Percentiles rank a stretch among this genome's conserved stretches.
phyloP scores from a whole-genome alignment of 1,140 invertebrate genomes.

The Dufourea novaeangliae region DNA sequence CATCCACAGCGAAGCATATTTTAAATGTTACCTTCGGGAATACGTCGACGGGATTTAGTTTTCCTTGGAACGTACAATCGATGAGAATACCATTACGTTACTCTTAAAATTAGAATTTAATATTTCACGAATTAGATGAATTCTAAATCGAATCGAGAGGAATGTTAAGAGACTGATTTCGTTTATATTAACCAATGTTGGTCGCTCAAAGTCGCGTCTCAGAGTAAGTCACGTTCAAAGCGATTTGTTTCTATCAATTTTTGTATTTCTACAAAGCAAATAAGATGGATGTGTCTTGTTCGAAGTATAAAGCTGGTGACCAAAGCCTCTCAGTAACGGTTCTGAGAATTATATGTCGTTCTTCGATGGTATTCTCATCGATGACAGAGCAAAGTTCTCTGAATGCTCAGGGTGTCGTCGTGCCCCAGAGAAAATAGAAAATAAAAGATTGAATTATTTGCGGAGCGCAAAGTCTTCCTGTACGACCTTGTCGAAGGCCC shows the following conservation, averaged over 20 bases:
- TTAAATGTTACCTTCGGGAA: slow-evolving; percentile 2
- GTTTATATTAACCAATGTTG: too few relatives aligned
- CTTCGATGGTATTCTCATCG: slow-evolving; percentile 15
- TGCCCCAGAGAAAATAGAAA: not conserved
- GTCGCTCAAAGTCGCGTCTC: too few relatives aligned
- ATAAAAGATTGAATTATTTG: slow-evolving; percentile 62
- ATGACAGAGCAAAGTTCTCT: not conserved
- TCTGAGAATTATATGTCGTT: not conserved
- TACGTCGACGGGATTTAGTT: not conserved
- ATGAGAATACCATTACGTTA: slow-evolving; percentile 8
- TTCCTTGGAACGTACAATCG: not conserved
- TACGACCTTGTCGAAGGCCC: slow-evolving; percentile 11
- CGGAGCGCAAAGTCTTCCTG: slow-evolving; percentile 67
- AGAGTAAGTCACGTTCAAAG: too few relatives aligned
- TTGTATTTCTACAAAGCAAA: too few relatives aligned
- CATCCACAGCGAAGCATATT: not conserved
- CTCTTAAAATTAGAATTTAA: not conserved
- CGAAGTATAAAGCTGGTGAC: too few relatives aligned
- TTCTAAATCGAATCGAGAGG: too few relatives aligned
- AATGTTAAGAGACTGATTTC: too few relatives aligned
- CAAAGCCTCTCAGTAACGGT: not conserved
- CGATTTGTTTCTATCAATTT: too few relatives aligned
- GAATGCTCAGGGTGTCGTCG: not conserved
- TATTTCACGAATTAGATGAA: not conserved
- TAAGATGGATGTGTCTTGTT: too few relatives aligned